Percentiles rank a stretch among this genome's conserved stretches.
These are phyloP conservation scores for Melanophora roralis DNA, from an alignment of 2,888 invertebrate genomes.

Conservation along the genomic window DNA sequence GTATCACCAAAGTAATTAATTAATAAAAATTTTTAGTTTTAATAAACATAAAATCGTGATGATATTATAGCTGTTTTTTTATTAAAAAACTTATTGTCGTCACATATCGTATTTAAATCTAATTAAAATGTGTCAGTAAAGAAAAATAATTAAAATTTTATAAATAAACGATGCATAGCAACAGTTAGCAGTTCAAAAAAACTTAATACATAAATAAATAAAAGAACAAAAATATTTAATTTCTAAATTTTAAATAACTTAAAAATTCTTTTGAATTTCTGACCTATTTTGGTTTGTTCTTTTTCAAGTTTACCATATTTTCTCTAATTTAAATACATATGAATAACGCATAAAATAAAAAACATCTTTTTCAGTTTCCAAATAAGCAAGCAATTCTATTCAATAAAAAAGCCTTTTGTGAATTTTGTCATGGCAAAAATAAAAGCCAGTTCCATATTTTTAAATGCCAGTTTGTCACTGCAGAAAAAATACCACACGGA, in stretches of 20 bases:
- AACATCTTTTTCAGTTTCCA: background rate
- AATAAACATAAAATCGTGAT: background rate
- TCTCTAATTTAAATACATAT: background rate
- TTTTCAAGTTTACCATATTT: constrained; percentile 5
- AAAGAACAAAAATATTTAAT: no score
- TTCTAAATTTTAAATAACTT: no score
- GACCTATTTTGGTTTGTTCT: background rate
- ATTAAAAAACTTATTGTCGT: background rate
- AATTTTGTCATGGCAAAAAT: constrained; percentile 8
- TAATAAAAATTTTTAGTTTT: background rate
- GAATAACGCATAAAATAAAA: background rate
- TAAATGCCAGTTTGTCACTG: constrained; percentile 37
- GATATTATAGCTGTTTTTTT: background rate
- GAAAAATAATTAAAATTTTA: background rate
- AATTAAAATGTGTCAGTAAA: background rate
- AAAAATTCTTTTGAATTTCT: background rate
- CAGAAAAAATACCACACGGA: constrained; percentile 47
- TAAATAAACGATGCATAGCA: no score
- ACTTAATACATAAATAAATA: no score
- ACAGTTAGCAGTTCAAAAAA: no score
- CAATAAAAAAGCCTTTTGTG: constrained; percentile 13
- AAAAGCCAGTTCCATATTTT: constrained; percentile 24
- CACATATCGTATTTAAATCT: background rate
- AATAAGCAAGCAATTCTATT: constrained; percentile 15
- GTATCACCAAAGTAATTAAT: constrained; percentile 2